These are phyloP conservation scores for Nibea albiflora DNA, from an alignment of 2,113 vertebrate species.

Conservation along the genomic window DNA sequence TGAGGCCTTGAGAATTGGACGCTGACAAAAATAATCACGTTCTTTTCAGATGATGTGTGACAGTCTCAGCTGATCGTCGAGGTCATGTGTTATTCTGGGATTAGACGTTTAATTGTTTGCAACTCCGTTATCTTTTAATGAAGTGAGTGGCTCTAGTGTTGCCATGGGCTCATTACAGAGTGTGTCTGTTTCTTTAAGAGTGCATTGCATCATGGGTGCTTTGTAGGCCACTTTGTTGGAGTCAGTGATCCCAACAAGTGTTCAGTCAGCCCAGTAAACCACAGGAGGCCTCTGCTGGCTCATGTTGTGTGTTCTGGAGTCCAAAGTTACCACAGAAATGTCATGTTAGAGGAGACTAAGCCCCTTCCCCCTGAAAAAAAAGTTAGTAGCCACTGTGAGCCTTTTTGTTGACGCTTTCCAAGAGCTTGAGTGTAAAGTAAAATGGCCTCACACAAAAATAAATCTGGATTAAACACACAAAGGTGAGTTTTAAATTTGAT, in stretches of 20 bases:
- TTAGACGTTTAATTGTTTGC: not conserved
- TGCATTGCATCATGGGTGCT: not conserved
- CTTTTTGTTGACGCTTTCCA: not conserved
- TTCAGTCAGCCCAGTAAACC: not conserved
- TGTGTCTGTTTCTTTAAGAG: conserved; percentile 1
- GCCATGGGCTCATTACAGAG: not conserved
- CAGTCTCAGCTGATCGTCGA: not conserved
- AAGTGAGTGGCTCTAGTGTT: not conserved
- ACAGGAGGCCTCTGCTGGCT: not conserved
- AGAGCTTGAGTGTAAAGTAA: no score
- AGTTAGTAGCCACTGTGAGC: not conserved
- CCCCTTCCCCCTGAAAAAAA: no score
- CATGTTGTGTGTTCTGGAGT: not conserved
- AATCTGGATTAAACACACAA: no score
- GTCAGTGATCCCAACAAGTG: not conserved
- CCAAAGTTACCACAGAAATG: not conserved
- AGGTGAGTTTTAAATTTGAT: not conserved
- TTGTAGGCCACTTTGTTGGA: not conserved
- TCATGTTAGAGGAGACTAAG: not conserved
- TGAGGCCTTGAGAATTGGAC: not conserved
- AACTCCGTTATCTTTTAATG: not conserved
- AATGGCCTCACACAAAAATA: no score
- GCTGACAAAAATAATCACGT: not conserved
- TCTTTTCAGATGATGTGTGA: not conserved
- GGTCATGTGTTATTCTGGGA: not conserved